Evolutionary conservation across 2,797 vertebrate genomes (phyloP).

Genomic region (Euphonia xanthogaster): DNA sequence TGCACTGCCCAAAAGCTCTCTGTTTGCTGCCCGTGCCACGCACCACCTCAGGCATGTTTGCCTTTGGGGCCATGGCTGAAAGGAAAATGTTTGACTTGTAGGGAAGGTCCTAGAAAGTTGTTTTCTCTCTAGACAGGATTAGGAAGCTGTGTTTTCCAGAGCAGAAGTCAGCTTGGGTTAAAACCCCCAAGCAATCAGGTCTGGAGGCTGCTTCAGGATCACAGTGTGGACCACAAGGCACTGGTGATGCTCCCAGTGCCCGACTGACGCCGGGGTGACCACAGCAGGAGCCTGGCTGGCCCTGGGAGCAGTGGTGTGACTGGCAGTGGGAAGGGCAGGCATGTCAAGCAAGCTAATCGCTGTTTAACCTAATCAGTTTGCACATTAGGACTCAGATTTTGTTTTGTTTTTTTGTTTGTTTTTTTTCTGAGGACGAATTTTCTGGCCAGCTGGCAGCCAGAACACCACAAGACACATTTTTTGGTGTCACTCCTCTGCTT

Average conservation of each 20-base stretch:
- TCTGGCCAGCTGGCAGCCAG: neutral
- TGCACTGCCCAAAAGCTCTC: neutral
- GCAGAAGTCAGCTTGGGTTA: neutral
- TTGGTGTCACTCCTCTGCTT: neutral
- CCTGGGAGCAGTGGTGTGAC: neutral
- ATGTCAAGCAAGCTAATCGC: neutral
- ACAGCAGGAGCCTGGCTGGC: neutral
- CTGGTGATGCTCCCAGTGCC: neutral
- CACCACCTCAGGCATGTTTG: constrained; percentile 59
- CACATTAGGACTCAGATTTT: neutral
- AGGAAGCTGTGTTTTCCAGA: neutral
- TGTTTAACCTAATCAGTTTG: neutral
- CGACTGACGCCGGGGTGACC: accelerated
- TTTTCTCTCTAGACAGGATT: neutral
- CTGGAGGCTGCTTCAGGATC: neutral
- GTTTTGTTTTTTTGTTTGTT: neutral
- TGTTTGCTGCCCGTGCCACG: neutral
- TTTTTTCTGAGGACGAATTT: accelerated
- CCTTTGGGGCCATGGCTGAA: constrained; percentile 22
- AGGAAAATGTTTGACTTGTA: constrained; percentile 67
- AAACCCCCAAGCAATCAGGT: neutral
- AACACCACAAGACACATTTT: accelerated
- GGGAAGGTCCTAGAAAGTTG: constrained; percentile 43
- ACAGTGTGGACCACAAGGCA: neutral
- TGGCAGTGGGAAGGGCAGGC: neutral